These are phyloP conservation scores for Poeciliopsis presidionis DNA, from an alignment of 2,797 vertebrate genomes.

Conservation along the genomic window DNA sequence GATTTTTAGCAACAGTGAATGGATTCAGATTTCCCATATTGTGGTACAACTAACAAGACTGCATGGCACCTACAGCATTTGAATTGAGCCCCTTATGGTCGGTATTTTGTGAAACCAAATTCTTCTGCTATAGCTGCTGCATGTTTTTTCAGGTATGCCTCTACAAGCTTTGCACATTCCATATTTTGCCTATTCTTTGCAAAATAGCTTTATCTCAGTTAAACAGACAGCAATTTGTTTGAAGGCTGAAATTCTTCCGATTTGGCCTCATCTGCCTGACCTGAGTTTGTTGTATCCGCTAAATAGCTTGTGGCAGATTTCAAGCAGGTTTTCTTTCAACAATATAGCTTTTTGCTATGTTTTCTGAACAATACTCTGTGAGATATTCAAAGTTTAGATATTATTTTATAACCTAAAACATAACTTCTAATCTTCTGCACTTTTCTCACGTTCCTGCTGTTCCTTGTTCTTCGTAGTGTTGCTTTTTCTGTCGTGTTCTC, in stretches of 20 bases:
- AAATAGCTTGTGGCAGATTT: background rate
- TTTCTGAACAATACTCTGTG: background rate
- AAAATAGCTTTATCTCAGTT: background rate
- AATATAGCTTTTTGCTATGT: background rate
- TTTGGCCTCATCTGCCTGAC: background rate
- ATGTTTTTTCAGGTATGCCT: background rate
- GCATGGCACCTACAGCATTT: background rate
- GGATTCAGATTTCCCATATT: slow-evolving; percentile 6
- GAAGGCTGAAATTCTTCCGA: background rate
- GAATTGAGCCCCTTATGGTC: background rate
- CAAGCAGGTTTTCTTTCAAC: background rate
- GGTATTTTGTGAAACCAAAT: background rate
- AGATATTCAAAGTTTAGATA: background rate
- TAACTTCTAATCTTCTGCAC: background rate
- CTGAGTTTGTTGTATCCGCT: background rate
- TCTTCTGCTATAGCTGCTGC: background rate
- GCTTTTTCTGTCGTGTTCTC: background rate
- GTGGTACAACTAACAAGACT: background rate
- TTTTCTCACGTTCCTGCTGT: background rate
- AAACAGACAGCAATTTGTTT: background rate
- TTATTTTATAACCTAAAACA: background rate
- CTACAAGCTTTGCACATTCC: background rate
- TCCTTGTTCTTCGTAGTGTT: background rate
- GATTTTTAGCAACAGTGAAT: slow-evolving; percentile 6
- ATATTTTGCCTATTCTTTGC: background rate